Percentiles rank a stretch among this genome's conserved stretches.
These are phyloP conservation scores for Pyralis farinalis DNA, from an alignment of 2,888 invertebrate genomes.

Conservation along the genomic window DNA sequence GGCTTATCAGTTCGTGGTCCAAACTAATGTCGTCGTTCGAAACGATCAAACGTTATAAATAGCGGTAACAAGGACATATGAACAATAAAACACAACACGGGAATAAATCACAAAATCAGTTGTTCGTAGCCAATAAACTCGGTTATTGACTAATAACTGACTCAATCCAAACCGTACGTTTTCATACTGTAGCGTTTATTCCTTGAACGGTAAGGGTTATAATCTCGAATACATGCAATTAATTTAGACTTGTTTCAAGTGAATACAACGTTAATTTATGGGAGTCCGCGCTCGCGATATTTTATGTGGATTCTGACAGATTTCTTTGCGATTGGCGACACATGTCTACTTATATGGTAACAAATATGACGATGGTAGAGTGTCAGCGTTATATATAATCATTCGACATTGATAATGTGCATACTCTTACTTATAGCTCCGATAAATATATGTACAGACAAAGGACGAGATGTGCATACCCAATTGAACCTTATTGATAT, in stretches of 20 bases:
- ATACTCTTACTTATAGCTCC: no score
- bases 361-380: no score
- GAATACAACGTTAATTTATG: conserved; percentile 60
- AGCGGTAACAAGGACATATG: no score
- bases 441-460: no score
- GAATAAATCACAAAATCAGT: conserved; percentile 9
- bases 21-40: no score
- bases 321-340: conserved; percentile 33
- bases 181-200: conserved; percentile 24
- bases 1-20: no score
- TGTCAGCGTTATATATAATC: no score
- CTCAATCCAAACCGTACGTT: conserved; percentile 27
- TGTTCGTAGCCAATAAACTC: conserved; percentile 20
- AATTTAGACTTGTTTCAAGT: conserved; percentile 34
- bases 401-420: no score
- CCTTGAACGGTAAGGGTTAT: conserved; percentile 16
- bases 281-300: conserved; percentile 40
- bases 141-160: conserved; percentile 33
- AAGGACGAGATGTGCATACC: no score
- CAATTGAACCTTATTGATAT: no score
- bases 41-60: no score
- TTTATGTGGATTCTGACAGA: conserved; percentile 46
- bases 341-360: no score
- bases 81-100: neutral
- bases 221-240: conserved; percentile 25